Evolutionary conservation across 2,888 invertebrate species (phyloP), one percentile per base, ranked within the genome.

Genomic region (Epistrophe eligans): DNA sequence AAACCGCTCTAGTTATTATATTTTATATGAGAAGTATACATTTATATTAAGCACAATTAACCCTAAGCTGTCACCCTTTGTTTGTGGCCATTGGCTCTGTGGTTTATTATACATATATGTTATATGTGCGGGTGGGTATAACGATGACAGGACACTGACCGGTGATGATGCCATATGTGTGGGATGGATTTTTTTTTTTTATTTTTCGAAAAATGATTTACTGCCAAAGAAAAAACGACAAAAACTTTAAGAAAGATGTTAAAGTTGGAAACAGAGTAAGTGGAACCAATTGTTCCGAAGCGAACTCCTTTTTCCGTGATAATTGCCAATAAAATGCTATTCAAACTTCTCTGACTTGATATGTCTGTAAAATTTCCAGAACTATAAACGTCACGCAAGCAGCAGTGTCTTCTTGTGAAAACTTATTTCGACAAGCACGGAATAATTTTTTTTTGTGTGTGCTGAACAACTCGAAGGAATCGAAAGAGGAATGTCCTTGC

Each of bases 311-410:
- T 43, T 83, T 64, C 40, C 87, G 87, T 87, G 87, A 83, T 83
- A 76, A 87, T 87, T 83, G 71, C 60, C 76, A 87, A 79, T 87
- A 83, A 83, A 72, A 55, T 58, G 40, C 60, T 52, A n/a, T 71
- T 83, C 58, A 58, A 67, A 48, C 57, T 66, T 58, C 19, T 55
- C 19, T 55, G 58, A 43, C 72, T 60, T 52, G 24, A 24, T 24
- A 24, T 24, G 83, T 82, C 79, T 74, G 82, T 50, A 13, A 58
- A 80, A 77, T 67, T 57, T 57, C 38, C 62, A 43, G 28, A 45
- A 38, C 38, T 55, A n/a, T n/a, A 67, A 79, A 66, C 35, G 60
- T 76, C 87, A 87, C 87, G 87, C 87, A 72, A 87, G 48, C 48
- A 87, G 48, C 48, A 38, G 32, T 66, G 35, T 55, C 50, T 43